These are phyloP conservation scores for Chelidonichthys spinosus DNA, from an alignment of 2,797 vertebrate genomes.

Conservation along the genomic window DNA sequence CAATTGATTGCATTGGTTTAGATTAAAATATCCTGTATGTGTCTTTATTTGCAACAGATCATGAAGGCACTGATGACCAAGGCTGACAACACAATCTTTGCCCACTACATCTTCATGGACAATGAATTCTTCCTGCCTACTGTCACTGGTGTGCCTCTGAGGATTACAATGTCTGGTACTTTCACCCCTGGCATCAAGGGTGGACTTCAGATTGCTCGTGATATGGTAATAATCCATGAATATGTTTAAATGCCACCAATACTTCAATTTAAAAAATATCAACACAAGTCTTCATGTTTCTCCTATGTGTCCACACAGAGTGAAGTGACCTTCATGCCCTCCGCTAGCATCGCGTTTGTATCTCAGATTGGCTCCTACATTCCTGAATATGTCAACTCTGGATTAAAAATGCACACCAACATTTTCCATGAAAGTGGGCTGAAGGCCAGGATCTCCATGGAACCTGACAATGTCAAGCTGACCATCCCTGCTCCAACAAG, in stretches of 20 bases:
- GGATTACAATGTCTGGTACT: constrained; percentile 90
- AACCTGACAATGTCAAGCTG: constrained; percentile 85
- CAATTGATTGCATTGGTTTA: background rate
- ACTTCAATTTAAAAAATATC: background rate
- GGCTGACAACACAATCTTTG: constrained; percentile 87
- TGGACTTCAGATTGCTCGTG: constrained; percentile 80
- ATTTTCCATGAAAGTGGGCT: constrained; percentile 92
- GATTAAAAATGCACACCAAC: constrained; percentile 91
- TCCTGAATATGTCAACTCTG: constrained; percentile 88
- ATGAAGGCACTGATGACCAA: constrained; percentile 84
- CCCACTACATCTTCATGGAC: constrained; percentile 98
- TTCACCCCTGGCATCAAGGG: constrained; percentile 90
- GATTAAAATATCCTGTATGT: background rate
- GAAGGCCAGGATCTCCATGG: constrained; percentile 83
- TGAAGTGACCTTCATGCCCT: constrained; percentile 87
- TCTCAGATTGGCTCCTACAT: constrained; percentile 88
- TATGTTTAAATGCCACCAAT: background rate
- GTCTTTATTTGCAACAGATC: constrained; percentile 77
- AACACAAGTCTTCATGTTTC: background rate
- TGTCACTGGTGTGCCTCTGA: constrained; percentile 90
- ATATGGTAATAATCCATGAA: constrained; percentile 74
- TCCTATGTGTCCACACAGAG: constrained; percentile 64
- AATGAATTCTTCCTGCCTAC: constrained; percentile 95
- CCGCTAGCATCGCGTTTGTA: constrained; percentile 89
- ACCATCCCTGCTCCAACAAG: constrained; percentile 85